Conservation (phyloP, 2,797 vertebrate genomes). For the Chiloscyllium punctatum region DNA sequence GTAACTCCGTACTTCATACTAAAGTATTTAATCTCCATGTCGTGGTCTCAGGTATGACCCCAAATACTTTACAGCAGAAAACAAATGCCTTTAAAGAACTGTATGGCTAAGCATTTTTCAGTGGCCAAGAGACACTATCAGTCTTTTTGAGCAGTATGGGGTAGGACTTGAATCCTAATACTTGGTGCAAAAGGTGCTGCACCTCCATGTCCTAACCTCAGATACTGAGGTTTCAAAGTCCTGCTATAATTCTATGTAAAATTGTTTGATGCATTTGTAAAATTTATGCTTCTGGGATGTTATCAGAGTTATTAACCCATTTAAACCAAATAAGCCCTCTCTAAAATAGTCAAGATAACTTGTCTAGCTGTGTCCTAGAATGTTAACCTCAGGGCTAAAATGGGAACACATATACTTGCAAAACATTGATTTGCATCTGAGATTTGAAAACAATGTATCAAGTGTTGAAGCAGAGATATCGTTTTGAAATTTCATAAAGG, state of each 20-base stretch:
- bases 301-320: not conserved
- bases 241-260: not conserved
- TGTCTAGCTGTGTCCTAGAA: not conserved
- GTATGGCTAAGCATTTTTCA: not conserved
- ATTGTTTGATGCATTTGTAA: not conserved
- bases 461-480: not conserved
- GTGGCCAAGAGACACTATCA: not conserved
- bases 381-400: not conserved
- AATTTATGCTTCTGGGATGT: not conserved
- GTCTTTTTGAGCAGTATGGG: not conserved
- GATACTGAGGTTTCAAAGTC: not conserved
- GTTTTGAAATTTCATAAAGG: not conserved
- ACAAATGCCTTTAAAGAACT: not conserved
- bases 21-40: not conserved
- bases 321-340: not conserved
- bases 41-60: not conserved
- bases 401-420: not conserved
- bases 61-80: no score
- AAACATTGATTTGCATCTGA: not conserved
- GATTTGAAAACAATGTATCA: not conserved
- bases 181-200: not conserved
- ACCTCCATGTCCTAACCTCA: not conserved
- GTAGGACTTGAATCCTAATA: not conserved
- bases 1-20: not conserved
- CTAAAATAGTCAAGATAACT: not conserved